Percentiles rank a stretch among this genome's conserved stretches.
phyloP scores from a whole-genome alignment of 1,140 invertebrate genomes.

The Saccostrea echinata region DNA sequence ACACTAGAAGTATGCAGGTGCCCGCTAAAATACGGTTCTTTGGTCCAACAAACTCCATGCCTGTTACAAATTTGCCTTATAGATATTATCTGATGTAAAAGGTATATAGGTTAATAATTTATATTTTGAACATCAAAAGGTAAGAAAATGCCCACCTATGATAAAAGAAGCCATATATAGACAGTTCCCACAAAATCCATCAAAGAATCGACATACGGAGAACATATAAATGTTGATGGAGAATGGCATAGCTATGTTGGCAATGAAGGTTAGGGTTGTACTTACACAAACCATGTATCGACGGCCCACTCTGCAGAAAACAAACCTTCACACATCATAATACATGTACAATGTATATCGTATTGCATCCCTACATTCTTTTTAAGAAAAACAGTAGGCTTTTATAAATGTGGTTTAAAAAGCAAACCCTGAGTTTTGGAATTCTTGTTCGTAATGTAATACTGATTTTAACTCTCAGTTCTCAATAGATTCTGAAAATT shows the following conservation, averaged over 20 bases:
- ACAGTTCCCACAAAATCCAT: constrained; percentile 32
- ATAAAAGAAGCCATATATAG: constrained; percentile 24
- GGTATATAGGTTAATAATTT: background rate
- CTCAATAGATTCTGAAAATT: too few species aligned
- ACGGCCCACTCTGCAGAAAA: constrained; percentile 26
- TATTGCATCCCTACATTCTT: too few species aligned
- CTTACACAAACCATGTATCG: constrained; percentile 30
- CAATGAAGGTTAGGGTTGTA: constrained; percentile 15
- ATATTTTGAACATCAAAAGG: background rate
- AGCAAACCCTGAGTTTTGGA: too few species aligned
- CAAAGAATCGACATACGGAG: constrained; percentile 7
- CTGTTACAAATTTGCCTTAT: constrained; percentile 19
- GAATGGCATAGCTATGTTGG: constrained; percentile 44
- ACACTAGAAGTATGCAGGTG: constrained; percentile 74
- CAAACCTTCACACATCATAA: background rate
- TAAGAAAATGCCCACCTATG: background rate
- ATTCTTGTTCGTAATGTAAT: too few species aligned
- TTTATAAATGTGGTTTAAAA: too few species aligned
- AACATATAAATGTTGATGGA: constrained; percentile 26
- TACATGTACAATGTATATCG: background rate
- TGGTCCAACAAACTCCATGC: constrained; percentile 76
- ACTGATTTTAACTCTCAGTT: too few species aligned
- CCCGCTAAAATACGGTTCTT: constrained; percentile 73
- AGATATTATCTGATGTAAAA: background rate
- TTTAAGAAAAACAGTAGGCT: too few species aligned